phyloP scores from a whole-genome alignment of 2,888 invertebrate species.

The Carabus problematicus region DNA sequence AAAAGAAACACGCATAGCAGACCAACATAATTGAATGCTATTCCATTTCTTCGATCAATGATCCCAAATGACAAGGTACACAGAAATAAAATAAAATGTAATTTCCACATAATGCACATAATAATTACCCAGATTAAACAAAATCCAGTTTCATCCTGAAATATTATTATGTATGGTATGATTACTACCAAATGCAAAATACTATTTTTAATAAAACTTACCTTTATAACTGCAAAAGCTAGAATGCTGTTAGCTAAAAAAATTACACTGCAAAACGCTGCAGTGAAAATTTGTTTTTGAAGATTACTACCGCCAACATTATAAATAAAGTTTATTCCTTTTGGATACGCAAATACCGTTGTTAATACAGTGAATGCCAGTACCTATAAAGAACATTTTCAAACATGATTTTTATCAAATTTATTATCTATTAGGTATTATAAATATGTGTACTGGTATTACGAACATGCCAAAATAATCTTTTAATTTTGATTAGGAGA shows the following conservation, averaged over 20 bases:
- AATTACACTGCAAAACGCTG: background rate
- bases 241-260: constrained; percentile 5
- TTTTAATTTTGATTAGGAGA: too few relatives aligned
- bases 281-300: background rate
- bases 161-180: constrained; percentile 1
- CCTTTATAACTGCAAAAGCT: constrained; percentile 21
- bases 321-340: background rate
- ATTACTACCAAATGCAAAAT: background rate
- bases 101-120: constrained; percentile 21
- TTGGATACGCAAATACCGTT: constrained; percentile 3
- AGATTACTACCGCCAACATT: background rate
- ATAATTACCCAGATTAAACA: constrained; percentile 26
- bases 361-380: background rate
- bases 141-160: constrained; percentile 27
- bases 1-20: constrained; percentile 2
- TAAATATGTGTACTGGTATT: too few relatives aligned
- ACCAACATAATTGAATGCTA: background rate
- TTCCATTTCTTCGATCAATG: background rate
- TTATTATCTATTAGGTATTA: background rate
- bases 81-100: constrained; percentile 26
- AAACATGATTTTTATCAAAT: background rate
- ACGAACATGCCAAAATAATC: too few relatives aligned
- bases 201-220: background rate
- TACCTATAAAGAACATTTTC: background rate
- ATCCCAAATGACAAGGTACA: constrained; percentile 12